These are phyloP conservation scores for Theretra japonica DNA, from an alignment of 2,888 invertebrate genomes.

Conservation along the genomic window DNA sequence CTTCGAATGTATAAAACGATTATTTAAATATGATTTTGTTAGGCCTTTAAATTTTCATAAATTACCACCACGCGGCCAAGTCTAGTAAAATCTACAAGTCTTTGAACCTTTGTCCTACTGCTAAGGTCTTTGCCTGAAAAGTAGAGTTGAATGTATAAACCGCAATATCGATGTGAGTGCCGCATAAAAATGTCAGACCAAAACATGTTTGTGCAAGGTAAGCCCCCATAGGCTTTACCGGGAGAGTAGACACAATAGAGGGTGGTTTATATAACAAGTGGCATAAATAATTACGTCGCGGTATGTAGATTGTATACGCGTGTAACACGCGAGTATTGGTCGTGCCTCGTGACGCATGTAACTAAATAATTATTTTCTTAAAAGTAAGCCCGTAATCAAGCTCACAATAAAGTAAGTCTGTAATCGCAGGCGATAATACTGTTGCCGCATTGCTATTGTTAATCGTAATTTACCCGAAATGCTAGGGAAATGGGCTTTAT, in stretches of 20 bases:
- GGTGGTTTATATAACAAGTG: conserved; percentile 10
- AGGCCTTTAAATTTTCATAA: no score
- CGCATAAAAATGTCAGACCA: neutral
- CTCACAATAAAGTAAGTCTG: conserved; percentile 16
- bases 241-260: conserved; percentile 1
- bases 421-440: conserved; percentile 37
- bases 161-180: neutral
- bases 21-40: no score
- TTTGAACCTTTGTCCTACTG: neutral
- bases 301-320: conserved; percentile 39
- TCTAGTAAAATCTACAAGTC: neutral
- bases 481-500: no score
- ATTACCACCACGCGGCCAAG: neutral
- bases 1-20: no score
- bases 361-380: conserved; percentile 36
- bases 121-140: neutral
- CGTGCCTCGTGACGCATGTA: conserved; percentile 24
- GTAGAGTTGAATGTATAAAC: neutral
- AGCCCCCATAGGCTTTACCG: neutral
- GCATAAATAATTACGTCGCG: conserved; percentile 43
- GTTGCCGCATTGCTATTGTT: neutral
- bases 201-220: conserved; percentile 6
- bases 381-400: conserved; percentile 2
- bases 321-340: conserved; percentile 45
- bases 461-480: neutral